Evolutionary conservation across 2,888 invertebrate genomes (phyloP), one percentile per base, ranked within the genome.

Genomic region (Gasteruption jaculator): DNA sequence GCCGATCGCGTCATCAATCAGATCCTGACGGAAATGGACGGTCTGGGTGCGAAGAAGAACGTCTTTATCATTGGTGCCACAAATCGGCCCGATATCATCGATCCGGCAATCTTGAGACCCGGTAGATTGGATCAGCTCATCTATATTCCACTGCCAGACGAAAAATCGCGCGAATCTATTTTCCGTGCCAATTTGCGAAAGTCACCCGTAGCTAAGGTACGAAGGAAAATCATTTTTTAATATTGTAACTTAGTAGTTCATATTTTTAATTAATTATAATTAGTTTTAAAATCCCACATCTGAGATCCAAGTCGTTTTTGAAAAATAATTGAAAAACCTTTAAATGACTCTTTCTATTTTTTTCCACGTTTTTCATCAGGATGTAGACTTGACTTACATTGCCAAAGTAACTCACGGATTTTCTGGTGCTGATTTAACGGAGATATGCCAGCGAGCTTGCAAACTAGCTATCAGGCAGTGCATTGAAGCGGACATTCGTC

Each of bases 1-100:
- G 96, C 97, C 2, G 99, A 99, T 76, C 81, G 99, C 53, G 99
- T 99, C 46, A 99, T 99, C 73, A 99, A 99, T 77, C 99, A 99
- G 78, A 93, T 99, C 64, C 80, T 99, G 42, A 99, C 99, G 1
- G 99, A 99, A 78, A 99, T 99, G 99, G 99, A 99, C 73, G 99
- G 99, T 62, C 99, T 99, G 97, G 94, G 94, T 24, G 91, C 95
- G 20, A 99, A 99, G 79, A 99, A 99, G 75, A 99, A 99, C 71
- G 99, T 99, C 15, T 99, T 99, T 73, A 99, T 99, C 57, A 99
- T 99, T 71, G 99, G 99, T 70, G 86, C 91, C 53, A 93, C 93
- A 48, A 93, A 92, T 76, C 79, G 91, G 57, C 85, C 85, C 53
- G 99, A 99, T 71, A 99, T 99, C 64, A 99, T 99, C 72, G 99